A percentile compares a stretch with the other conserved stretches of the same genome.
Conservation (phyloP, 2,888 invertebrate species). For the Platycheirus albimanus region DNA sequence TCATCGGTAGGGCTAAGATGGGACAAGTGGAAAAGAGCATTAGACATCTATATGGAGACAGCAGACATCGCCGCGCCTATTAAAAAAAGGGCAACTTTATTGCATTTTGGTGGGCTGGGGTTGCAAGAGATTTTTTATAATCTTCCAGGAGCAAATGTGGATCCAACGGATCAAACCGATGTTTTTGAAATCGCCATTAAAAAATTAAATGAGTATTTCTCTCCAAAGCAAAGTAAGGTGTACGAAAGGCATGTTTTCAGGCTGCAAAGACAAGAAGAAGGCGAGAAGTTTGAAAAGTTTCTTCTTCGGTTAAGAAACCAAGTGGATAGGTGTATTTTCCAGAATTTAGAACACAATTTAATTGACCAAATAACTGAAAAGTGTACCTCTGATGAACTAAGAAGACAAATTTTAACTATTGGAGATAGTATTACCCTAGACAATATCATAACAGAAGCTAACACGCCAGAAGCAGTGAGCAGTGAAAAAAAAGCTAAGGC, state of each 20-base stretch:
- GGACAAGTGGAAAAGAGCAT: slow-evolving; percentile 28
- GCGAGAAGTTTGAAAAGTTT: slow-evolving; percentile 77
- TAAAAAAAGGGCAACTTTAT: slow-evolving; percentile 24
- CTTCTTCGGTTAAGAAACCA: slow-evolving; percentile 72
- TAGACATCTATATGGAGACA: slow-evolving; percentile 18
- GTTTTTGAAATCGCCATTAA: slow-evolving; percentile 70
- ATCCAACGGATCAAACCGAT: slow-evolving; percentile 7
- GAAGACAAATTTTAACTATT: slow-evolving; percentile 21
- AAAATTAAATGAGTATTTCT: slow-evolving; percentile 75
- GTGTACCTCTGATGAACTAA: slow-evolving; percentile 20
- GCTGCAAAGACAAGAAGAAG: slow-evolving; percentile 74
- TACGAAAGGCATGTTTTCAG: slow-evolving; percentile 76
- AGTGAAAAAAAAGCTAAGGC: slow-evolving; percentile 4
- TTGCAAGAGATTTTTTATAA: slow-evolving; percentile 32
- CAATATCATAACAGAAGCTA: slow-evolving; percentile 27
- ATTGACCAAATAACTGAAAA: slow-evolving; percentile 64
- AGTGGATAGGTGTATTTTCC: slow-evolving; percentile 28
- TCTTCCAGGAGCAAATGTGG: not conserved
- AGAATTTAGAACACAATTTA: slow-evolving; percentile 34
- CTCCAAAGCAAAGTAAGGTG: slow-evolving; percentile 67
- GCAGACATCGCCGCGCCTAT: not conserved
- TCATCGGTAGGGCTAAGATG: slow-evolving; percentile 23
- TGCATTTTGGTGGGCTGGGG: slow-evolving; percentile 18
- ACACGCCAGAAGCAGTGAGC: slow-evolving; percentile 15
- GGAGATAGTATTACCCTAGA: slow-evolving; percentile 18